These are phyloP conservation scores for Coreoperca whiteheadi DNA, from an alignment of 2,113 vertebrate genomes.

Conservation along the genomic window DNA sequence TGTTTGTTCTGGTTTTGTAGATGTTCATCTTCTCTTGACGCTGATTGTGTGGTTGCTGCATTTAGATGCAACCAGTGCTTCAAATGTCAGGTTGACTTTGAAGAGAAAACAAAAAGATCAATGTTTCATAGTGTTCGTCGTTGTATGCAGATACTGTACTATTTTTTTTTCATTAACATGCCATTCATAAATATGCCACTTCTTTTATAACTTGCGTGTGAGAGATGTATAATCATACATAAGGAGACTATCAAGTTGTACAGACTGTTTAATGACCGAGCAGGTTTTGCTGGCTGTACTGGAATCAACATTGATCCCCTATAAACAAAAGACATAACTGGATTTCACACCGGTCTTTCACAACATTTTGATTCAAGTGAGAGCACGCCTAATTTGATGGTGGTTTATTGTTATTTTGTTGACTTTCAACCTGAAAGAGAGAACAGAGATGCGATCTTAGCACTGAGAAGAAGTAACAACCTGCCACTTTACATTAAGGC, in stretches of 20 bases:
- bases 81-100: constrained; percentile 6
- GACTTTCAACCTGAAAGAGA: neutral
- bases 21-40: neutral
- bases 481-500: neutral
- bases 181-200: neutral
- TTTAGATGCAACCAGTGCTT: neutral
- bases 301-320: constrained; percentile 36
- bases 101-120: neutral
- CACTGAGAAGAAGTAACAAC: neutral
- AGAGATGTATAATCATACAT: neutral
- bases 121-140: neutral
- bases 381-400: neutral
- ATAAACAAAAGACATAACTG: constrained; percentile 28
- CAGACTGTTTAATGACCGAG: constrained; percentile 8
- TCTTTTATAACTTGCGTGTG: neutral
- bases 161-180: neutral
- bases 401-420: constrained; percentile 26
- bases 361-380: neutral
- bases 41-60: neutral
- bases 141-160: neutral
- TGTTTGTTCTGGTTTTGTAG: constrained; percentile 8
- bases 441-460: neutral
- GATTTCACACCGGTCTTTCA: constrained; percentile 33
- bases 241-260: neutral
- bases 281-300: constrained; percentile 66